Conservation (phyloP, 2,113 vertebrate genomes). For the Clarias macrocephalus region DNA sequence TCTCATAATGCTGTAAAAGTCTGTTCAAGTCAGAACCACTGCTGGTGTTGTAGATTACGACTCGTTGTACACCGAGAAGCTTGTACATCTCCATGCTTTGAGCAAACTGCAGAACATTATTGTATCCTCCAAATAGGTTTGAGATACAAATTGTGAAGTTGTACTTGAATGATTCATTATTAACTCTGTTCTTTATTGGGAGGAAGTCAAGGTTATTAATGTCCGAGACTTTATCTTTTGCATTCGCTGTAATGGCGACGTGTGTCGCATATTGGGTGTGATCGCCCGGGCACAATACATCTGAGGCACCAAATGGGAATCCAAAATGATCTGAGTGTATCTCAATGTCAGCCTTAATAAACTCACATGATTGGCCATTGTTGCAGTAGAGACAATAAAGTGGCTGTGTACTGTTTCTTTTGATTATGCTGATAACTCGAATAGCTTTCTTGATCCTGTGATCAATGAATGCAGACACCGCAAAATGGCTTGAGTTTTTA, state of each 20-base stretch:
- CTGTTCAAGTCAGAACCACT: no score
- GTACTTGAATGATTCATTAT: conserved; percentile 34
- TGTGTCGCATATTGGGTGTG: conserved; percentile 26
- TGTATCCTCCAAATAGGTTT: conserved; percentile 72
- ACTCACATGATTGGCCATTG: neutral
- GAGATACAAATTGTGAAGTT: conserved; percentile 81
- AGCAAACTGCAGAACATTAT: conserved; percentile 77
- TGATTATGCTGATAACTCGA: conserved; percentile 73
- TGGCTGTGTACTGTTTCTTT: conserved; percentile 61
- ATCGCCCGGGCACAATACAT: conserved; percentile 61
- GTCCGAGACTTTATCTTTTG: fast-evolving
- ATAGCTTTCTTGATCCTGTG: conserved; percentile 60
- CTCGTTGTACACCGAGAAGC: conserved; percentile 72
- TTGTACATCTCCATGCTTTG: conserved; percentile 80
- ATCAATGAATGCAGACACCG: conserved; percentile 74
- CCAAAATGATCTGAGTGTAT: conserved; percentile 71
- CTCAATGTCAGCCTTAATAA: conserved; percentile 56
- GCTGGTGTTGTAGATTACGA: conserved; percentile 81
- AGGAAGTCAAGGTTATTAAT: conserved; percentile 41
- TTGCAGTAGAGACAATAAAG: conserved; percentile 75
- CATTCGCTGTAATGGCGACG: conserved; percentile 48
- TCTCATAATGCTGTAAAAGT: no score
- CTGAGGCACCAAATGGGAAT: conserved; percentile 68
- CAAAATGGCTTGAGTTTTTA: conserved; percentile 66
- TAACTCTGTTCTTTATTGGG: conserved; percentile 68